Evolutionary conservation across 2,113 vertebrate genomes (phyloP), one percentile per base, ranked within the genome.

Genomic region (Rhineura floridana): DNA sequence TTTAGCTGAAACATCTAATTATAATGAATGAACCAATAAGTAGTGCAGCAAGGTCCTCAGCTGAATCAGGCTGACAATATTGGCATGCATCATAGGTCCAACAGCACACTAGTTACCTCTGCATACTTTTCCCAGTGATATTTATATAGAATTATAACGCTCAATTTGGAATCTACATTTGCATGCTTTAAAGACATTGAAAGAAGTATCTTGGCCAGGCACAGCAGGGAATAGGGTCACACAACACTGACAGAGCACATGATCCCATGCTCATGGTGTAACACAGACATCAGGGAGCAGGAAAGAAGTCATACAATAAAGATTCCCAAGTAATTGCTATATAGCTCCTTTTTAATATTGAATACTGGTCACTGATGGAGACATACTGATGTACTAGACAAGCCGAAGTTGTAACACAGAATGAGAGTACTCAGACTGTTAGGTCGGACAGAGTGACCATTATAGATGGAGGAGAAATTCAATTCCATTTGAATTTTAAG

Each of bases 131-230:
- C 44, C 44, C 65, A 36, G 48, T n/a, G 13, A 70, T 33, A 75
- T 84, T 2, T 19, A 89, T 39, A 72, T 4, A 48, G 28, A 59
- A 75, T 59, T 25, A 83, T 4, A 33, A 0, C 85, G 65, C 79
- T 44, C 78, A 76, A 90, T 67, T 46, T n/a, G n/a, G 86, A 33
- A 30, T n/a, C 86, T 90, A 76, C 50, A 55, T 36, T 87, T 83
- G 19, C 25, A 76, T 25, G 25, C 1, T 75, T 52, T 3, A 88
- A 86, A 91, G n/a, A 59, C 42, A 85, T 87, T 67, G 17, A 72
- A 36, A 50, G n/a, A 82, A 52, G 30, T 50, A 69, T 42, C 50
- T n/a, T 65, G 48, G 11, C 12, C 9, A 55, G 6, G 33, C 23
- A 76, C 23, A 30, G 21, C 19, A 73, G 39, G 23, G 39, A 73